phyloP scores from a whole-genome alignment of 2,888 invertebrate species.

The Linnaemya vulpina region DNA sequence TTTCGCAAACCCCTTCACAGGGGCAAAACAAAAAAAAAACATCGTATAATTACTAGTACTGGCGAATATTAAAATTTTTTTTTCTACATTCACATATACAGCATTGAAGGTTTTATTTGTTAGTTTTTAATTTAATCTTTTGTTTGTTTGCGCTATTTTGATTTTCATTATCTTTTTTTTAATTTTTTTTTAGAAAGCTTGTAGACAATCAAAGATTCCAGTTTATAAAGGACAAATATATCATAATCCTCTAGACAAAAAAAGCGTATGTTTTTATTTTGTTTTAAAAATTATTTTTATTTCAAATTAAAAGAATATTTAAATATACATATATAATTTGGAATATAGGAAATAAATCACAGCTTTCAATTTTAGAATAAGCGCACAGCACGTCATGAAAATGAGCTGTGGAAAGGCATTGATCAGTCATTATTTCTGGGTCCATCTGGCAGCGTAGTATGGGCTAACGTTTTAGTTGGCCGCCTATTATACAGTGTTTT shows the following conservation, averaged over 20 bases:
- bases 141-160: conserved; percentile 51
- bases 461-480: conserved; percentile 82
- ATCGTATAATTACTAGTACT: too few species aligned
- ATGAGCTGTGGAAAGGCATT: conserved; percentile 83
- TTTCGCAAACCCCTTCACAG: too few species aligned
- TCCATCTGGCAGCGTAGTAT: conserved; percentile 82
- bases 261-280: conserved; percentile 76
- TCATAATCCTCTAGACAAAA: conserved; percentile 69
- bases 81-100: too few species aligned
- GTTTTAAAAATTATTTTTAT: conserved; percentile 11
- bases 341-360: neutral
- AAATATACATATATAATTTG: neutral
- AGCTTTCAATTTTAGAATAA: conserved; percentile 75
- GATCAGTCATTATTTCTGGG: conserved; percentile 82
- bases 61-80: too few species aligned
- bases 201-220: conserved; percentile 79
- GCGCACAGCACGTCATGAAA: conserved; percentile 80
- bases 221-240: conserved; percentile 75
- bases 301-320: neutral
- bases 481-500: conserved; percentile 81
- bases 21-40: too few species aligned
- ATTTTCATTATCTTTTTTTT: conserved; percentile 67
- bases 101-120: too few species aligned
- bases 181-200: conserved; percentile 79
- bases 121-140: neutral